A percentile compares a stretch with the other conserved stretches of the same genome.
phyloP scores from a whole-genome alignment of 2,888 invertebrate species.

The Tridacna gigas region DNA sequence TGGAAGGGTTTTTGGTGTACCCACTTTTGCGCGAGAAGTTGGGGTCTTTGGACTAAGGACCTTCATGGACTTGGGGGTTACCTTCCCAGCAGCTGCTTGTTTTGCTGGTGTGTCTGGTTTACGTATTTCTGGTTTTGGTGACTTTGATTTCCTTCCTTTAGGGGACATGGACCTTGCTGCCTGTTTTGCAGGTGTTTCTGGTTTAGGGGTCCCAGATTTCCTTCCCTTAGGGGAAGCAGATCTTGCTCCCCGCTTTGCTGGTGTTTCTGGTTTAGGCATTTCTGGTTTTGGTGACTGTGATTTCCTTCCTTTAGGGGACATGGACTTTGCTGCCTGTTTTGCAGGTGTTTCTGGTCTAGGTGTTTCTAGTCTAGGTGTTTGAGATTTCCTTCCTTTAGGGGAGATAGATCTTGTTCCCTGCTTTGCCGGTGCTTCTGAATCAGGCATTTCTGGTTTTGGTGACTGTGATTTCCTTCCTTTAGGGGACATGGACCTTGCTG shows the following conservation, averaged over 20 bases:
- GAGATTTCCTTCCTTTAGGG: not conserved
- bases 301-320: conserved; percentile 21
- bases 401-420: not conserved
- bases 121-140: conserved; percentile 13
- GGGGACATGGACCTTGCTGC: conserved; percentile 23
- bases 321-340: not conserved
- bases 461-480: conserved; percentile 7
- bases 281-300: conserved; percentile 37
- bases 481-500: conserved; percentile 10
- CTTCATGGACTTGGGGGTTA: not conserved
- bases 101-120: conserved; percentile 16
- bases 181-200: conserved; percentile 1
- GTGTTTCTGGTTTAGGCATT: conserved; percentile 22
- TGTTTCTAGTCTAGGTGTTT: conserved; percentile 25
- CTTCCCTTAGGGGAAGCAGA: not conserved
- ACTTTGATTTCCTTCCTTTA: conserved; percentile 23
- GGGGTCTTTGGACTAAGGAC: conserved; percentile 10
- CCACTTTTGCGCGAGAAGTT: not conserved
- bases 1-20: conserved; percentile 18
- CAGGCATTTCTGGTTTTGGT: conserved; percentile 29
- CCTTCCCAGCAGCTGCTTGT: conserved; percentile 20
- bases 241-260: not conserved
- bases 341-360: conserved; percentile 19
- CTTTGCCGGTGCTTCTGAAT: conserved; percentile 4
- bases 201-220: not conserved